Percentiles rank a stretch among this genome's conserved stretches.
These are phyloP conservation scores for Octodonta nipae DNA, from an alignment of 2,888 invertebrate species.

Conservation along the genomic window DNA sequence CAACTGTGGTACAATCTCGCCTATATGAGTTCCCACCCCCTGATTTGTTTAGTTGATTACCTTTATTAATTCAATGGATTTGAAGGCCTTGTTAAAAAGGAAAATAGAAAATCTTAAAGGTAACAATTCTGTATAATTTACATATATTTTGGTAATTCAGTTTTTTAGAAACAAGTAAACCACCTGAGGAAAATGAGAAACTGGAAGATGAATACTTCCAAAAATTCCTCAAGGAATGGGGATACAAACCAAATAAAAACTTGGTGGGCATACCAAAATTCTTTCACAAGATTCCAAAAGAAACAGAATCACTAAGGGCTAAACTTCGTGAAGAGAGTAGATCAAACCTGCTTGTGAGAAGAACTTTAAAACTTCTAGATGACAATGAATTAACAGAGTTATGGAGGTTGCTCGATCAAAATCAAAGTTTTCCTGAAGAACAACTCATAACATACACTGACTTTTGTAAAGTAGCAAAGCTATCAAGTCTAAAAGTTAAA, in stretches of 20 bases:
- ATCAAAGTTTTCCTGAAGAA: conserved; percentile 66
- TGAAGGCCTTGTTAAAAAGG: conserved; percentile 39
- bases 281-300: conserved; percentile 61
- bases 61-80: no score
- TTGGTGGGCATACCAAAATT: conserved; percentile 59
- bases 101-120: conserved; percentile 42
- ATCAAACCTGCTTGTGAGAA: conserved; percentile 73
- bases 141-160: no score
- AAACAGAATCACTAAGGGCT: conserved; percentile 62
- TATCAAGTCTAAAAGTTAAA: conserved; percentile 45
- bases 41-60: no score
- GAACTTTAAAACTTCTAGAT: conserved; percentile 70
- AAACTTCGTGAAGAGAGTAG: conserved; percentile 80
- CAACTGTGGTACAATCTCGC: no score
- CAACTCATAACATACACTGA: conserved; percentile 75
- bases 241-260: conserved; percentile 23
- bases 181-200: conserved; percentile 26
- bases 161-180: conserved; percentile 9
- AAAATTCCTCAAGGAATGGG: conserved; percentile 22
- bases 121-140: no score
- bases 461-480: conserved; percentile 63
- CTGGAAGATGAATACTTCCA: conserved; percentile 27
- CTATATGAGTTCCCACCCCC: no score
- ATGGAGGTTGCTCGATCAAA: conserved; percentile 72
- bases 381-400: conserved; percentile 72